A percentile compares a stretch with the other conserved stretches of the same genome.
These are phyloP conservation scores for Pseudochirops cupreus DNA, from an alignment of 2,797 vertebrate genomes.

Conservation along the genomic window DNA sequence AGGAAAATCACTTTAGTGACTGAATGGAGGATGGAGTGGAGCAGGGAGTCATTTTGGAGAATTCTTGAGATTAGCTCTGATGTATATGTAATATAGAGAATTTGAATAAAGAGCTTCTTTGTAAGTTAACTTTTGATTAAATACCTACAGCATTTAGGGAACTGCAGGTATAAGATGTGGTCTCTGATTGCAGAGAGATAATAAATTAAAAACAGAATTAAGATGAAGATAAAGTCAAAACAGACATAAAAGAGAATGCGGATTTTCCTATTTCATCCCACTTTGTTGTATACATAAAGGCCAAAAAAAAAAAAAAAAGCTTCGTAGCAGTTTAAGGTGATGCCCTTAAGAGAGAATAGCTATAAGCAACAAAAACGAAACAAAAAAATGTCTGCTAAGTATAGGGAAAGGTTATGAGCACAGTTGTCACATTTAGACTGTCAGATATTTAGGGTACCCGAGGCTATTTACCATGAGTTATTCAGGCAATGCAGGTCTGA, in stretches of 20 bases:
- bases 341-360: background rate
- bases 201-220: conserved; percentile 32
- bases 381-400: background rate
- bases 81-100: accelerated
- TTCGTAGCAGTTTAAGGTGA: background rate
- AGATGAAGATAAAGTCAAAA: conserved; percentile 14
- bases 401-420: background rate
- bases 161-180: background rate
- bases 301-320: too few species aligned
- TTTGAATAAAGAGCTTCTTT: background rate
- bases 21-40: background rate
- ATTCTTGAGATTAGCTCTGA: background rate
- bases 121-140: background rate
- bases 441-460: background rate
- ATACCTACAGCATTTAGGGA: background rate
- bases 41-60: background rate
- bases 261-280: background rate
- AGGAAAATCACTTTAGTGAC: background rate
- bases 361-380: background rate
- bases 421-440: background rate
- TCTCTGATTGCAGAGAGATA: background rate
- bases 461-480: background rate
- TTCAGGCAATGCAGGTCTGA: background rate
- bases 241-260: background rate
- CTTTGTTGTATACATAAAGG: background rate